Conservation (phyloP, 2,888 invertebrate genomes). For the Byasa hedistus region DNA sequence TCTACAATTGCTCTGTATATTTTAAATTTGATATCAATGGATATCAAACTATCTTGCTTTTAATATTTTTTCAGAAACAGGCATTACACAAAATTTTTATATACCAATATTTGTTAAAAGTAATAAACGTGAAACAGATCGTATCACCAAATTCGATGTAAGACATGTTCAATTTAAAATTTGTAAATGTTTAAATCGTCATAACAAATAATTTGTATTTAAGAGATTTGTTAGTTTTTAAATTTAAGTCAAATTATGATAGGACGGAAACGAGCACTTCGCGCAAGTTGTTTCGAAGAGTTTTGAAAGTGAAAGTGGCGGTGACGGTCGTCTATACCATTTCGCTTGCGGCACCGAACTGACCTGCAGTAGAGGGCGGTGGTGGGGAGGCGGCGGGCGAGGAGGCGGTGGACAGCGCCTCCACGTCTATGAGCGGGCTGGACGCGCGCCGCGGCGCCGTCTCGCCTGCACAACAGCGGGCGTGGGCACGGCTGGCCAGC, state of each 20-base stretch:
- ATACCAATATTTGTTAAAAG: too few species aligned
- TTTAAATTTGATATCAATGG: background rate
- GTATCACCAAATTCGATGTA: background rate
- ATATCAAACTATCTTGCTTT: background rate
- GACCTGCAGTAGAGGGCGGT: slow-evolving; percentile 77
- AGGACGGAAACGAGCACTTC: background rate
- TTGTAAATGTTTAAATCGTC: background rate
- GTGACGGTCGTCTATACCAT: slow-evolving; percentile 62
- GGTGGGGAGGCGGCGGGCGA: slow-evolving; percentile 74
- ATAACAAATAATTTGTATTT: background rate
- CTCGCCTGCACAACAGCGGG: slow-evolving; percentile 78
- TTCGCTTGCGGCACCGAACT: slow-evolving; percentile 67
- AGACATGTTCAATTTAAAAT: background rate
- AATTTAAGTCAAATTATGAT: background rate
- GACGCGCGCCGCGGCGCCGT: slow-evolving; percentile 81
- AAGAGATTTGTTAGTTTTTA: background rate
- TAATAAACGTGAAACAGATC: background rate
- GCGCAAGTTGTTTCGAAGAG: background rate
- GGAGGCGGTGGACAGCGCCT: slow-evolving; percentile 82
- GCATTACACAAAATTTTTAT: too few species aligned
- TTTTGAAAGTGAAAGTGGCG: background rate
- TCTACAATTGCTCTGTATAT: too few species aligned
- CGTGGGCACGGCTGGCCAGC: slow-evolving; percentile 40
- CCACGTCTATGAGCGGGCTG: slow-evolving; percentile 85
- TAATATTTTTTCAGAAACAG: too few species aligned